Evolutionary conservation across 2,113 vertebrate genomes (phyloP).

Genomic region (Heliornis fulica): DNA sequence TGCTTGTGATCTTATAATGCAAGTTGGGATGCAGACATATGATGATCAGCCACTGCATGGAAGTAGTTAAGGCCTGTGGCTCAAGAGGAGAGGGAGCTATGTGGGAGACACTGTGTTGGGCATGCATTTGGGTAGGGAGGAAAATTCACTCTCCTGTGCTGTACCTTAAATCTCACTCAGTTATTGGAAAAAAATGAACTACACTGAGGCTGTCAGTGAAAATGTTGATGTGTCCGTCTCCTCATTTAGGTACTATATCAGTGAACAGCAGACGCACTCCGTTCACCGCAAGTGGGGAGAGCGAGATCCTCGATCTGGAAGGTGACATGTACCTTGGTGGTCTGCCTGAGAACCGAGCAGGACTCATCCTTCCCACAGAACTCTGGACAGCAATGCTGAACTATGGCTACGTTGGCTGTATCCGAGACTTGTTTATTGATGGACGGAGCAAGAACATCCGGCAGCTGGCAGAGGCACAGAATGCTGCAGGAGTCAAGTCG

Average conservation of each 20-base stretch:
- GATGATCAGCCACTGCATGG: background rate
- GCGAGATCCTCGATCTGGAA: constrained; percentile 95
- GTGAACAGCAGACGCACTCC: constrained; percentile 94
- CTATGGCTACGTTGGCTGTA: constrained; percentile 95
- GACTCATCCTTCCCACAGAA: constrained; percentile 92
- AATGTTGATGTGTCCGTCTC: background rate
- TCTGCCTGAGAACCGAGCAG: constrained; percentile 87
- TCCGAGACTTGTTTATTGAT: constrained; percentile 94
- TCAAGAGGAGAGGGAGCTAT: background rate
- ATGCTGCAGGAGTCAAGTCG: constrained; percentile 85
- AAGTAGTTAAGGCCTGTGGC: background rate
- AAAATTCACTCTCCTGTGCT: background rate
- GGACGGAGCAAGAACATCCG: constrained; percentile 96
- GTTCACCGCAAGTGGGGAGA: constrained; percentile 94
- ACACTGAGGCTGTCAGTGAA: background rate
- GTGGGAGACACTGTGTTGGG: background rate
- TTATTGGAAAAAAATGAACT: background rate
- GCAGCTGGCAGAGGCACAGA: constrained; percentile 90
- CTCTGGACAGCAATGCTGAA: constrained; percentile 98
- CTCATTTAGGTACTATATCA: constrained; percentile 88
- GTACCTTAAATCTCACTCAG: background rate
- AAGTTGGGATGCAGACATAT: background rate
- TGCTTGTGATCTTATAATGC: background rate
- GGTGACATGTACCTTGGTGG: constrained; percentile 96
- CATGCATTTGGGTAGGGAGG: background rate